Base-by-base conservation (phyloP, 2,888 invertebrate genomes). In the Busseola fusca region DNA sequence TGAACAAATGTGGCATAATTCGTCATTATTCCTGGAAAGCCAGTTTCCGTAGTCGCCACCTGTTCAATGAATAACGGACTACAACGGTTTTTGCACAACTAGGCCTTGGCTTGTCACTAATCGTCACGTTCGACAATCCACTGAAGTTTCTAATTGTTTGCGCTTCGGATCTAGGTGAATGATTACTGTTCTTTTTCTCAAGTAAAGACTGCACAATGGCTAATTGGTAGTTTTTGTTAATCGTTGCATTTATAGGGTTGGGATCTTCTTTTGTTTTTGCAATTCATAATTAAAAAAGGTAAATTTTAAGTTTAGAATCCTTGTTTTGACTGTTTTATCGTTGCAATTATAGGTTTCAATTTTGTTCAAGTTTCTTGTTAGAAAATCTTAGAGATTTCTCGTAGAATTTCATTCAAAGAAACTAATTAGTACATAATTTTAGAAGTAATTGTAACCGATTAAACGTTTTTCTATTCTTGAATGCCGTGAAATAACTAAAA, bases 31-130 rank as follows among this genome's bases (percentile, higher is more conserved):
- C 89, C 91, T 87, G 91, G 89, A 90, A 91, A 88, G 82, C 84
- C 78, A 82, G 87, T 88, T 89, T 90, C 90, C 88, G 87, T 74
- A 84, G 87, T 87, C 80, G 80, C 82, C 86, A 84, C 84, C 87
- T 88, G 89, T 85, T 87, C 84, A 85, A 81, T 87, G 87, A 82
- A 86, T 93, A 93, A 92, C 93, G 93, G 93, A 84, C 87, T 86
- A 84, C 90, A 92, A 93, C 91, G 92, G 92, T 90, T 92, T 93
- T 92, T 91, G 92, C 91, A 93, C 92, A 93, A 91, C 87, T 91
- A 89, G 91, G 92, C 88, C 90, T 91, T 87, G 85, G 84, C 84
- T 87, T 87, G 88, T 87, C 88, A 83, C 84, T 86, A 84, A 88
- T 88, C 84, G 87, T 89, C 90, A 89, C 88, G 90, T 89, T 86